A percentile compares a stretch with the other conserved stretches of the same genome.
phyloP scores from a whole-genome alignment of 2,888 invertebrate species.

The Periphyllus acericola region DNA sequence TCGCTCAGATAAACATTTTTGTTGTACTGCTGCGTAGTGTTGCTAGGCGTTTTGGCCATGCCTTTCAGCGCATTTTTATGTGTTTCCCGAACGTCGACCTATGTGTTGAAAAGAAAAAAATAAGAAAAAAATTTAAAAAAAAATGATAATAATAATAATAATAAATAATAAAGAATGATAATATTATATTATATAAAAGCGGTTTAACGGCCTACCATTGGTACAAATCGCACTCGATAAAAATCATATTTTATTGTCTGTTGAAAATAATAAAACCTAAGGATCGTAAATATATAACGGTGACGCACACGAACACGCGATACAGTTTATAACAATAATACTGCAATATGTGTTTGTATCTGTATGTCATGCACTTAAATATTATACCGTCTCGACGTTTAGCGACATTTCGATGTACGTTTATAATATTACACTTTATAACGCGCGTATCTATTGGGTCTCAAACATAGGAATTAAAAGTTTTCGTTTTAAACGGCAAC shows the following conservation, averaged over 20 bases:
- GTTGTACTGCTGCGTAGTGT: background rate
- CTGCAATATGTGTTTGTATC: background rate
- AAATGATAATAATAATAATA: background rate
- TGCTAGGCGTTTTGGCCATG: background rate
- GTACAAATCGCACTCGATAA: background rate
- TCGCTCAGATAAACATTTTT: conserved; percentile 25
- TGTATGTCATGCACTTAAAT: background rate
- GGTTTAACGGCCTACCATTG: background rate
- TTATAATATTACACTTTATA: background rate
- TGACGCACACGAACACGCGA: background rate
- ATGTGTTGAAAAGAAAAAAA: background rate
- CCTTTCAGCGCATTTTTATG: background rate
- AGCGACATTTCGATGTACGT: background rate
- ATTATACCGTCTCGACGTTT: background rate
- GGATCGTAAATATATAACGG: background rate
- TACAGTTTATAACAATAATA: background rate
- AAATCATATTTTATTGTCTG: background rate
- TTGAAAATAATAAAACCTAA: background rate
- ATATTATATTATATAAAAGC: background rate
- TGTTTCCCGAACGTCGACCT: background rate
- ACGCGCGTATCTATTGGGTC: background rate
- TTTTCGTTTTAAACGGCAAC: too few species aligned
- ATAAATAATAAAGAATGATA: background rate
- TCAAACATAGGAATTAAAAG: too few species aligned
- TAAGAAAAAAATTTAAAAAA: background rate